Base-by-base conservation (phyloP, 2,888 invertebrate genomes). In the Digitonthophagus gazella region DNA sequence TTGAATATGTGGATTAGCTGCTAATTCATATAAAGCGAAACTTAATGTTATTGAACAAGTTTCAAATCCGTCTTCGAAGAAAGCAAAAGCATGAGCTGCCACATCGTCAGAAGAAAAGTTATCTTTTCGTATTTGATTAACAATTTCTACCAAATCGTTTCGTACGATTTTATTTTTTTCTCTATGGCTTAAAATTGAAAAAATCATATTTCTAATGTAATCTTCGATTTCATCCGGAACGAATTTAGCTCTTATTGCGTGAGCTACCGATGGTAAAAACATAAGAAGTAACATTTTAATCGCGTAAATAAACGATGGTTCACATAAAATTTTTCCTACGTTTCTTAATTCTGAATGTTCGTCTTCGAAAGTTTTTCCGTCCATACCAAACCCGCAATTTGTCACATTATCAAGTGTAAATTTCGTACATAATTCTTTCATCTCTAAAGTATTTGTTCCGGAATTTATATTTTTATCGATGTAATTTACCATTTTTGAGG, bases 1-100 rank as follows among this genome's bases (percentile, higher is more conserved):
- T 75, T 89, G 89, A 0, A 86, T 78, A 0, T 88, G 86, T 0
- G 76, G 77, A 73, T 85, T 77, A 1, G 68, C 57, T 0, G 85
- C 84, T 15, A 86, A 71, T 28, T 83, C 79, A 71, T 81, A 84
- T 1, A 81, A 74, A 2, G 81, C 70, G 66, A 82, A 84, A 20
- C 79, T 78, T 58, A 85, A 73, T 0, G 82, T 79, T 0, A 80
- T 76, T 0, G 84, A 82, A 8, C 84, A 83, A 0, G 85, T 85
- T 72, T 85, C 85, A 71, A 81, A 85, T 1, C 85, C 85, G 28
- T 84, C 86, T 0, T 80, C 57, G 69, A 83, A 84, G 71, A 84
- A 84, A 0, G 84, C 79, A 0, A 83, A 72, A 2, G 79, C 75
- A 56, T 84, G 82, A 0, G 83, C 79, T 0, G 77, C 72, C 0